These are phyloP conservation scores for Gymnoscelis rufifasciata DNA, from an alignment of 2,888 invertebrate species.

Conservation along the genomic window DNA sequence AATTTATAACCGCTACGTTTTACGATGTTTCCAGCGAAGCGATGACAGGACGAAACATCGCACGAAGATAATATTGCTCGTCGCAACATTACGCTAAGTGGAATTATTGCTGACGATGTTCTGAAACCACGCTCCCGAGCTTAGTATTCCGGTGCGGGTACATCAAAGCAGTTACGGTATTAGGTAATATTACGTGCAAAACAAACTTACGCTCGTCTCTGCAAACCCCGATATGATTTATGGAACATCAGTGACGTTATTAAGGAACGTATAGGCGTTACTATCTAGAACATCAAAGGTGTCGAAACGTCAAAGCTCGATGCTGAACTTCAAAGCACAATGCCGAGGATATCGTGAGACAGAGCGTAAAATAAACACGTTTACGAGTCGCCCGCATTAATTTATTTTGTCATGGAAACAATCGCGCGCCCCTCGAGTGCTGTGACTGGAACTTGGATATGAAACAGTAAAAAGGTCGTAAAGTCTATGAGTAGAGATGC, in stretches of 20 bases:
- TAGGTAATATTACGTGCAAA: conserved; percentile 43
- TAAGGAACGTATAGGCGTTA: conserved; percentile 37
- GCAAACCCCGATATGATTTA: conserved; percentile 50
- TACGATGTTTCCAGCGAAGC: conserved; percentile 53
- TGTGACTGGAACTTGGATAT: conserved; percentile 67
- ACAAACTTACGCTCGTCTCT: conserved; percentile 43
- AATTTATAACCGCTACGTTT: conserved; percentile 69
- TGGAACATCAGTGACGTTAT: conserved; percentile 42
- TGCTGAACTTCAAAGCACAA: conserved; percentile 62
- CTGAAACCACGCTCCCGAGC: conserved; percentile 40
- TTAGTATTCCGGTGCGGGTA: conserved; percentile 45
- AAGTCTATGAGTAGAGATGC: conserved; percentile 60
- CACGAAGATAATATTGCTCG: conserved; percentile 44
- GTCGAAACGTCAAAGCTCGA: conserved; percentile 44
- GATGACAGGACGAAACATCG: conserved; percentile 55
- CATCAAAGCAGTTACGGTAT: conserved; percentile 53
- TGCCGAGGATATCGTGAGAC: conserved; percentile 51
- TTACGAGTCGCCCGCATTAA: conserved; percentile 63
- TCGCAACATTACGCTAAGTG: conserved; percentile 48
- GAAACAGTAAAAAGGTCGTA: conserved; percentile 72
- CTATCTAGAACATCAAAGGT: conserved; percentile 59
- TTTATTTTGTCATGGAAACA: conserved; percentile 70
- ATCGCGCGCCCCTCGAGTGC: conserved; percentile 50
- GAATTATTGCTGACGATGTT: conserved; percentile 57
- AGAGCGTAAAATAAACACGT: conserved; percentile 55